phyloP scores from a whole-genome alignment of 2,888 invertebrate species.

The Patella caerulea region DNA sequence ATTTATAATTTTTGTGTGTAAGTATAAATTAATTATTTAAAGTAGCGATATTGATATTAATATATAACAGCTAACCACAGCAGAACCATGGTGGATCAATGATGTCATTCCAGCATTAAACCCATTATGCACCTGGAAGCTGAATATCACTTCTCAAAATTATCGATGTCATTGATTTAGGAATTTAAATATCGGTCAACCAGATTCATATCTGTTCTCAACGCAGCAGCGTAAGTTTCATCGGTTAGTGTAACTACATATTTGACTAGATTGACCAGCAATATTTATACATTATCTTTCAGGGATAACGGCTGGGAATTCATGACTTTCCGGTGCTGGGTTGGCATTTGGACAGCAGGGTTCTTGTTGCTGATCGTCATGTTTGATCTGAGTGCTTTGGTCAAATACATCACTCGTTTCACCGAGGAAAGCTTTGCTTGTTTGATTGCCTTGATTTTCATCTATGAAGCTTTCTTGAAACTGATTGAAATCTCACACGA shows the following conservation, averaged over 20 bases:
- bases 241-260: too few relatives aligned
- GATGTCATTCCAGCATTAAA: too few relatives aligned
- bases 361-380: conserved; percentile 90
- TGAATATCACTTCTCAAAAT: too few relatives aligned
- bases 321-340: conserved; percentile 94
- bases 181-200: too few relatives aligned
- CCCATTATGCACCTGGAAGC: too few relatives aligned
- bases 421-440: conserved; percentile 99
- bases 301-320: conserved; percentile 83
- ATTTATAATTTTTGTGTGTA: conserved; percentile 92
- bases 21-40: conserved; percentile 52
- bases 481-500: conserved; percentile 77
- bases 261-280: too few relatives aligned
- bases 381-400: conserved; percentile 94
- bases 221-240: not conserved
- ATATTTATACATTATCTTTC: conserved; percentile 21
- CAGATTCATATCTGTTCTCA: not conserved
- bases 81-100: too few relatives aligned
- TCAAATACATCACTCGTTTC: conserved; percentile 97
- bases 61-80: not conserved
- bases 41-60: not conserved
- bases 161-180: too few relatives aligned
- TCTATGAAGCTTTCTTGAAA: conserved; percentile 97
- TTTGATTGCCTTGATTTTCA: conserved; percentile 97
- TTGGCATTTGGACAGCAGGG: conserved; percentile 93